phyloP scores from a whole-genome alignment of 2,113 vertebrate species.

The Aldabrachelys gigantea region DNA sequence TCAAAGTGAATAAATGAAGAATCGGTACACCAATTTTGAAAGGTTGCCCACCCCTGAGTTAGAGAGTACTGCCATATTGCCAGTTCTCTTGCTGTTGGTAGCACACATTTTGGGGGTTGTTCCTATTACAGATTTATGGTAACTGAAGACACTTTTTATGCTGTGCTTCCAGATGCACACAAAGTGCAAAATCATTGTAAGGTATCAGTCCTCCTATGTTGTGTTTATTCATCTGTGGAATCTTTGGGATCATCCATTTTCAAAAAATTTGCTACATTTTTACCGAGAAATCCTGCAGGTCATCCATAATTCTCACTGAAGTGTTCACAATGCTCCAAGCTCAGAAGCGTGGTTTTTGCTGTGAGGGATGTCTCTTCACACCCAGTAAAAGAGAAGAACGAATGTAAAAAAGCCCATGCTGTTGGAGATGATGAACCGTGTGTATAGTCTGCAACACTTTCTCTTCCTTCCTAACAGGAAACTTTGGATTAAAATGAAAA shows the following conservation, averaged over 20 bases:
- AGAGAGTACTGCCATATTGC: neutral
- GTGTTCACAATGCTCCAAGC: neutral
- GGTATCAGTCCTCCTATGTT: neutral
- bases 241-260: neutral
- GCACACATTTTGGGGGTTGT: neutral
- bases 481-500: constrained; percentile 51
- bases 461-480: constrained; percentile 63
- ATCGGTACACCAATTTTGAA: no score
- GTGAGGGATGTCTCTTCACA: neutral
- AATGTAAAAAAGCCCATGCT: neutral
- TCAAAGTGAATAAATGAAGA: no score
- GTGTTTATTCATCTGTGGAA: neutral
- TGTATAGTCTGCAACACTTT: neutral
- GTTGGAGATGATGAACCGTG: neutral
- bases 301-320: neutral
- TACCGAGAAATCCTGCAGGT: neutral
- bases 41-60: neutral
- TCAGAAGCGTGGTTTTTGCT: neutral
- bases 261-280: neutral
- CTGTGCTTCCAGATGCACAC: neutral
- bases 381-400: neutral
- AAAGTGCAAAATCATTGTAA: neutral
- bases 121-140: neutral
- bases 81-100: neutral
- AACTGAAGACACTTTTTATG: neutral